Percentiles rank a stretch among this genome's conserved stretches.
phyloP scores from a whole-genome alignment of 1,140 invertebrate genomes.

The Bombus turneri region DNA sequence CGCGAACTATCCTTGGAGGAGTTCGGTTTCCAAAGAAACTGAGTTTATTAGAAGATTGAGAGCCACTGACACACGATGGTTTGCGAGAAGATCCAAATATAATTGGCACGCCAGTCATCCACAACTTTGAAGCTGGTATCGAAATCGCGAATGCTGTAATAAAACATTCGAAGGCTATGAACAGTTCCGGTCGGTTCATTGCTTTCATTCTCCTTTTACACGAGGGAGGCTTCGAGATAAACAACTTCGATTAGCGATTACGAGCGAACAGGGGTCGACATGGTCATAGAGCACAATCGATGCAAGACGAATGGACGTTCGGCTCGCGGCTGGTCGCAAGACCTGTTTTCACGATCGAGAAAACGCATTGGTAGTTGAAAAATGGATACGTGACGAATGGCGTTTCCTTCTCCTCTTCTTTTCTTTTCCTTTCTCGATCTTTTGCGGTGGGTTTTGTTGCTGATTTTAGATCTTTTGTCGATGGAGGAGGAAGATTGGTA shows the following conservation, averaged over 20 bases:
- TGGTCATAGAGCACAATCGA: conserved; percentile 62
- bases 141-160: conserved; percentile 13
- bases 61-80: not conserved
- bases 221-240: conserved; percentile 54
- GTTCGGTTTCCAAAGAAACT: too few species aligned
- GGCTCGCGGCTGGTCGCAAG: not conserved
- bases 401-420: not conserved
- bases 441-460: not conserved
- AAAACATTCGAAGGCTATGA: conserved; percentile 15
- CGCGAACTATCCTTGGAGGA: too few species aligned
- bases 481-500: too few species aligned
- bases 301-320: conserved; percentile 49
- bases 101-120: conserved; percentile 27
- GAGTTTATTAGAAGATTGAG: not conserved
- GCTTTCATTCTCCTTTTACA: conserved; percentile 5
- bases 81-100: conserved; percentile 4
- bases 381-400: not conserved
- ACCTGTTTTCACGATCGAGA: not conserved
- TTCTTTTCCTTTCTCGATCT: not conserved
- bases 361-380: not conserved
- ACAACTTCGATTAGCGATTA: conserved; percentile 67
- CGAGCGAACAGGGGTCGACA: conserved; percentile 62
- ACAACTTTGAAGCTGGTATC: not conserved
- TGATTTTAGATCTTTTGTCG: not conserved
- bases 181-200: conserved; percentile 39